Conservation (phyloP, 1,140 invertebrate species). For the Panulirus ornatus region DNA sequence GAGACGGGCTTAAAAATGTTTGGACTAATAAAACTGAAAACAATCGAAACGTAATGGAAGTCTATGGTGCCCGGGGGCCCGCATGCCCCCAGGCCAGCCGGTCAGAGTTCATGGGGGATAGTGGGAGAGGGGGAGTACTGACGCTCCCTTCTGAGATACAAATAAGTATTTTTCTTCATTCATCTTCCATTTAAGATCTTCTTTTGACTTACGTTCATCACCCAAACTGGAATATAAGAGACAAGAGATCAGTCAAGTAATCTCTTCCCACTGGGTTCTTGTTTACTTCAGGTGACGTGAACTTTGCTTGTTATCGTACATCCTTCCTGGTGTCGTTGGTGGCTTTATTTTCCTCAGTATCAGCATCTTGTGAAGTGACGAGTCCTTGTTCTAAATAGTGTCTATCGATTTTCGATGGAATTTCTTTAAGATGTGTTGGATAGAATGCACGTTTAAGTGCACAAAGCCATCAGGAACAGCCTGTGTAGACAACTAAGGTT, state of each 20-base stretch:
- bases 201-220: not conserved
- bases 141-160: not conserved
- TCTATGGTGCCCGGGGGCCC: not conserved
- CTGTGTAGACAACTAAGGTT: not conserved
- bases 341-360: slow-evolving; percentile 10
- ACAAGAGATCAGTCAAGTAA: not conserved
- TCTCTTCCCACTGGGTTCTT: not conserved
- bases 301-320: slow-evolving; percentile 11
- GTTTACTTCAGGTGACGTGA: not conserved
- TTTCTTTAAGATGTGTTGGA: not conserved
- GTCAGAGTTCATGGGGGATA: slow-evolving; percentile 23
- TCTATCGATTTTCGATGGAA: not conserved
- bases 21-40: not conserved
- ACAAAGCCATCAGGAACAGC: not conserved
- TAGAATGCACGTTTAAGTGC: not conserved
- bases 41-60: not conserved
- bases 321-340: not conserved
- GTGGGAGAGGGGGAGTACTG: not conserved
- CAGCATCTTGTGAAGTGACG: not conserved
- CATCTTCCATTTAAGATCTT: not conserved
- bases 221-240: not conserved
- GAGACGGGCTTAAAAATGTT: too few species aligned
- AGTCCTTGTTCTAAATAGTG: not conserved
- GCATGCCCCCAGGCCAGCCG: not conserved
- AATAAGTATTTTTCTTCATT: not conserved